Conservation (phyloP, 2,113 vertebrate genomes). For the Corythaeola cristata region DNA sequence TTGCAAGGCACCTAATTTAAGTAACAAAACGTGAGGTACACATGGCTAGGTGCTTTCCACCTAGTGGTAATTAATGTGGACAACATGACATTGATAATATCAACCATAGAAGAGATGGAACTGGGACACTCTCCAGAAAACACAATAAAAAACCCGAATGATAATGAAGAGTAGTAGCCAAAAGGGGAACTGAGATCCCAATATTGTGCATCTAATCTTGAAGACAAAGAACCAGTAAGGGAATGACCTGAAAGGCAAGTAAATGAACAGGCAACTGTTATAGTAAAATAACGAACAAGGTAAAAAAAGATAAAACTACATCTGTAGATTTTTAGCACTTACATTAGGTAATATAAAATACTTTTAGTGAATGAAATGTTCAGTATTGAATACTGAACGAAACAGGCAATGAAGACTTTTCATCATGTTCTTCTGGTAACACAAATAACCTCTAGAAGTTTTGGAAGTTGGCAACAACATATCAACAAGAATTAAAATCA, state of each 20-base stretch:
- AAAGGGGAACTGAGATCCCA: neutral
- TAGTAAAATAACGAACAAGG: neutral
- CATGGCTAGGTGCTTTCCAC: slow-evolving; percentile 28
- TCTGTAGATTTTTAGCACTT: neutral
- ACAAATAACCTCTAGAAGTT: neutral
- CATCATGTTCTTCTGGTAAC: neutral
- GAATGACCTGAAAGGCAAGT: neutral
- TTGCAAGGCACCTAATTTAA: slow-evolving; percentile 26
- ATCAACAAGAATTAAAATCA: neutral
- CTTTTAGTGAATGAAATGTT: neutral
- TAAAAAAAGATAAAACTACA: neutral
- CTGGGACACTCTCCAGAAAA: slow-evolving; percentile 41
- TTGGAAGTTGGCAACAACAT: neutral
- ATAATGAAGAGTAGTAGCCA: neutral
- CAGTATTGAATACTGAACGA: neutral
- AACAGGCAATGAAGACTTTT: neutral
- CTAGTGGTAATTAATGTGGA: slow-evolving; percentile 36
- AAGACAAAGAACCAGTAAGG: neutral
- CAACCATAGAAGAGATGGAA: neutral
- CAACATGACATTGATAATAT: slow-evolving; percentile 39
- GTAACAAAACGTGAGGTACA: slow-evolving; percentile 8
- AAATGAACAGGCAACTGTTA: neutral
- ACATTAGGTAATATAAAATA: neutral
- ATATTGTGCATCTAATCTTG: neutral
- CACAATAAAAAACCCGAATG: neutral